These are phyloP conservation scores for Agapornis canus DNA, from an alignment of 2,797 vertebrate species.

Conservation along the genomic window DNA sequence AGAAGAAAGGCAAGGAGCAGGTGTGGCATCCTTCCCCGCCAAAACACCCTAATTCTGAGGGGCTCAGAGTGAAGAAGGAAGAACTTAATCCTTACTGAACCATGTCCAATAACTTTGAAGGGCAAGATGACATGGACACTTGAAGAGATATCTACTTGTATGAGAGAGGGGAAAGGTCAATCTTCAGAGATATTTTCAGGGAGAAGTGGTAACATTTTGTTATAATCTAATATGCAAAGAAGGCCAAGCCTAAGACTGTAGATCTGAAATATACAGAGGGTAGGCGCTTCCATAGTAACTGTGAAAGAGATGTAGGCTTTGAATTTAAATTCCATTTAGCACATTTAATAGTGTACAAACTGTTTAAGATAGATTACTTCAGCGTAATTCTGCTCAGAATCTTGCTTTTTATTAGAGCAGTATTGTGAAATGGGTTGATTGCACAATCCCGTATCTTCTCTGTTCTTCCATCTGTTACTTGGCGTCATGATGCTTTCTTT, in stretches of 20 bases:
- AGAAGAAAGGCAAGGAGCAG: neutral
- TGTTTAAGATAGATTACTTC: constrained; percentile 3
- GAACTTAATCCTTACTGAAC: neutral
- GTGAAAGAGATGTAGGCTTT: constrained; percentile 56
- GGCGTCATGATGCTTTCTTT: neutral
- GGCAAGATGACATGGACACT: neutral
- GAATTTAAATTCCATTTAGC: constrained; percentile 63
- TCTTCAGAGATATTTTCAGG: constrained; percentile 30
- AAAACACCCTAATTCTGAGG: neutral
- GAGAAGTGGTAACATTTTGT: constrained; percentile 26
- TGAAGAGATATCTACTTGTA: neutral
- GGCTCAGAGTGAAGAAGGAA: neutral
- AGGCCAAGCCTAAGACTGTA: constrained; percentile 45
- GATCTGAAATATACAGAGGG: constrained; percentile 62
- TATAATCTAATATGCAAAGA: constrained; percentile 49
- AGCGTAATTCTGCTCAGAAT: neutral
- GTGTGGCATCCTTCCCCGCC: neutral
- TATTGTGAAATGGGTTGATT: neutral
- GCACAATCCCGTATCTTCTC: neutral
- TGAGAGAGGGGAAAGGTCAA: neutral
- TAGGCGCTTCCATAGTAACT: constrained; percentile 72
- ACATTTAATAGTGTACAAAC: constrained; percentile 25
- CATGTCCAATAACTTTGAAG: neutral
- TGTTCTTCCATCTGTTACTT: neutral
- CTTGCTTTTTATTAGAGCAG: neutral